Evolutionary conservation across 2,888 invertebrate species (phyloP).

Genomic region (Celastrina argiolus): DNA sequence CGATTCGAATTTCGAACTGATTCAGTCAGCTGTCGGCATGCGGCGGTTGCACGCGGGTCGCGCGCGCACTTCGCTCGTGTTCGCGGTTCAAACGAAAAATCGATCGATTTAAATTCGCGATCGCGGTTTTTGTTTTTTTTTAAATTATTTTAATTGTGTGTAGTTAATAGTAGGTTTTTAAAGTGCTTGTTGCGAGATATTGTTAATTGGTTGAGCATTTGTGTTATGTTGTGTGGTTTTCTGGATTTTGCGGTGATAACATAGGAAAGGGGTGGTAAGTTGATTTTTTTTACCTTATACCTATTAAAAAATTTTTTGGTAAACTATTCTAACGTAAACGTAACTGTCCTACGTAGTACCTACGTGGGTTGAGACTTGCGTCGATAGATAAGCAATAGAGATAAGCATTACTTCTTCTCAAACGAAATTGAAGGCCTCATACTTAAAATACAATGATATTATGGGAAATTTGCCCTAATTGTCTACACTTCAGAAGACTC

Average conservation of each 20-base stretch:
- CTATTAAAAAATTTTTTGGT: no score
- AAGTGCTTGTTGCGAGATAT: neutral
- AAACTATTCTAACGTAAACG: neutral
- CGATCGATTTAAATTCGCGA: conserved; percentile 31
- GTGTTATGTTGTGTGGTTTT: conserved; percentile 41
- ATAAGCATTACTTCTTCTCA: neutral
- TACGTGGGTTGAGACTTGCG: neutral
- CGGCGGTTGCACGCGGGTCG: conserved; percentile 66
- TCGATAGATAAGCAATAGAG: conserved; percentile 1
- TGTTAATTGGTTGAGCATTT: conserved; percentile 26
- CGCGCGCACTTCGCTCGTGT: conserved; percentile 58
- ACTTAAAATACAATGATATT: neutral
- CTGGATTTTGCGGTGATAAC: conserved; percentile 33
- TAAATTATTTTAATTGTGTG: no score
- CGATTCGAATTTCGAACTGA: conserved; percentile 39
- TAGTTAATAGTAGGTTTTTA: neutral
- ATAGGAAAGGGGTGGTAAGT: conserved; percentile 31
- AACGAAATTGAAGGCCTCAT: neutral
- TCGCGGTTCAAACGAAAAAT: conserved; percentile 39
- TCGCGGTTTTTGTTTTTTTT: conserved; percentile 1
- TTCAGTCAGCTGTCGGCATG: conserved; percentile 75
- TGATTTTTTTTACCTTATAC: conserved; percentile 4
- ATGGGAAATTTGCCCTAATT: neutral
- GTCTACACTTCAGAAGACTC: neutral
- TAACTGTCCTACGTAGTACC: neutral